Evolutionary conservation across 2,888 invertebrate species (phyloP), one percentile per base, ranked within the genome.

Genomic region (Drosophila atripex): DNA sequence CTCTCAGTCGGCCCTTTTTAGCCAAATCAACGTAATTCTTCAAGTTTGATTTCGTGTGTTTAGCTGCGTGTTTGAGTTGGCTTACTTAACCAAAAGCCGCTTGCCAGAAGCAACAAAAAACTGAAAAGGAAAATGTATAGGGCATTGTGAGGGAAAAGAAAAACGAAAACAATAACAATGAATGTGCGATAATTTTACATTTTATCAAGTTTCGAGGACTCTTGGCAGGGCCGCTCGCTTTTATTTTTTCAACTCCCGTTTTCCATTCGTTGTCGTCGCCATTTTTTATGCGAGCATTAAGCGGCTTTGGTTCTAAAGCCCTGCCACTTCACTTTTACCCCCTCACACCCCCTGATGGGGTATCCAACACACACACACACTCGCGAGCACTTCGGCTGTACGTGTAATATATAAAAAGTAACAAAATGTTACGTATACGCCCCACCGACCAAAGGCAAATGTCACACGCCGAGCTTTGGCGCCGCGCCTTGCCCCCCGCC

Each of bases 101-200:
- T 73, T 58, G 75, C 72, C 12, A 41, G 16, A 41, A 41, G 12
- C 6, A 21, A 9, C 5, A 9, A 50, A 14, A 47, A 43, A 14
- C 8, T 23, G 18, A 18, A 28, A 32, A 32, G 35, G 35, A 51
- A 25, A 35, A 59, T 32, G 30, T 39, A 46, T 64, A 46, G 39
- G 18, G 38, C 11, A 52, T 45, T 39, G 35, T 5, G 38, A 8
- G 61, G 8, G 3, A 28, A 55, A 57, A 53, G 39, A 73, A 53
- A 18, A 72, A 54, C 54, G 50, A 71, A 76, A 86, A 80, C 85
- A 84, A 84, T 84, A 87, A 85, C 86, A 85, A 85, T 85, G 83
- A 85, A 82, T 82, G 87, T 77, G 86, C 86, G 87, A 85, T 85
- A 85, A 85, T 85, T 85, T 85, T 84, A 87, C 84, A 84, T 84